phyloP scores from a whole-genome alignment of 1,140 invertebrate species.

The Cotesia glomerata region DNA sequence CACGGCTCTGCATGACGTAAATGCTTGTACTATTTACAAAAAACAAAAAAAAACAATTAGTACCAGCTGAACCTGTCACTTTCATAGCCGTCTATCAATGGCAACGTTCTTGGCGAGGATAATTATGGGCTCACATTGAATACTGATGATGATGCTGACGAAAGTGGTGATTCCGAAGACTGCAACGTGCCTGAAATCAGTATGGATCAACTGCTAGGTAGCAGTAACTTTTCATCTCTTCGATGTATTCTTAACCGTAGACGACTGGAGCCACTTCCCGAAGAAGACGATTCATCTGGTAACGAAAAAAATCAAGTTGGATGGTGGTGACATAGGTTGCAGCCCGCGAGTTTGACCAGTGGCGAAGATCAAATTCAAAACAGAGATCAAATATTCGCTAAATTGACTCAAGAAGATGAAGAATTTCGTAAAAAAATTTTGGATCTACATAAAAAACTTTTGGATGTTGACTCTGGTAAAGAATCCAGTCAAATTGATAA shows the following conservation, averaged over 20 bases:
- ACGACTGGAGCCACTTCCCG: conserved; percentile 57
- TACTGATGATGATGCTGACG: conserved; percentile 49
- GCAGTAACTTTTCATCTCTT: conserved; percentile 43
- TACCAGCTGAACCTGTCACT: conserved; percentile 17
- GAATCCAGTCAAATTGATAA: conserved; percentile 23
- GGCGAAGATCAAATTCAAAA: conserved; percentile 35
- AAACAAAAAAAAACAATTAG: conserved; percentile 59
- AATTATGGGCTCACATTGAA: conserved; percentile 49
- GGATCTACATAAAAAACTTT: conserved; percentile 56
- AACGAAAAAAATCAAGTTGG: conserved; percentile 55
- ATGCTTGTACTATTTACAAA: conserved; percentile 62
- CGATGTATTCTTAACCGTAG: conserved; percentile 53
- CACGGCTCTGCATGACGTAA: conserved; percentile 59
- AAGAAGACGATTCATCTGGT: conserved; percentile 58
- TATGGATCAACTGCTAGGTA: conserved; percentile 59
- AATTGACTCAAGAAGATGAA: conserved; percentile 54
- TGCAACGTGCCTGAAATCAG: conserved; percentile 52
- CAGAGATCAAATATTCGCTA: conserved; percentile 49
- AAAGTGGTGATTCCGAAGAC: conserved; percentile 44
- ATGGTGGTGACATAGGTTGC: conserved; percentile 62
- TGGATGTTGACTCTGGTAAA: conserved; percentile 48
- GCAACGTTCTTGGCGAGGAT: conserved; percentile 46
- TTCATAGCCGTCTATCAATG: conserved; percentile 58
- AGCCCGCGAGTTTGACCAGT: conserved; percentile 43
- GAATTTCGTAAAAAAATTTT: conserved; percentile 58